Base-by-base conservation (phyloP, 2,797 vertebrate genomes). In the Chrosomus eos region DNA sequence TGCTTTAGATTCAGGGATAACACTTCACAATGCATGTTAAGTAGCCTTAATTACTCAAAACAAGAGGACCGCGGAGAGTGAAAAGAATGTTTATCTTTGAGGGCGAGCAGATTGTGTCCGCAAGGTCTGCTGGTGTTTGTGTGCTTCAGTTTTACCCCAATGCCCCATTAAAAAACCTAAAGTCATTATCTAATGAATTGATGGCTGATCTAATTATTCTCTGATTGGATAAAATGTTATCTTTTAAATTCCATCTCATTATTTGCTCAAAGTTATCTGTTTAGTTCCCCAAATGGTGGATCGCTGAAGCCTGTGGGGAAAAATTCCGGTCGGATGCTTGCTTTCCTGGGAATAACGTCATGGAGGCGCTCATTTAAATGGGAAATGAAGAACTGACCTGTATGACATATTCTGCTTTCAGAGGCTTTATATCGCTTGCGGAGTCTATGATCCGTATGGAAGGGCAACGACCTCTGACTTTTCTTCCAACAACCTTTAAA, bases 171-270 rank as follows among this genome's bases (percentile, higher is more conserved):
- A 79, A 87, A 85, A 73, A 48, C 13, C 64, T 87, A 80, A 84
- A 82, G 45, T 72, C 86, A 71, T 94, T 95, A 93, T 94, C 93
- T 93, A 87, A 74, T 58, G 87, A 89, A 85, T 55, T 86, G 82
- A 87, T 64, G 6, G 43, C 91, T 94, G 93, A 95, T 95, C 93
- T 90, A 93, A 94, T 95, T 95, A 94, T 89, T 88, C 28, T 62
- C 90, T 94, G 94, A 95, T 93, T 94, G 93, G 93, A 93, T 93
- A 89, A 87, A 92, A 86, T 80, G 81, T 87, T 86, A 88, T 89
- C 86, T 89, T 84, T 64, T 48, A 40, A 73, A 73, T 85, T 80
- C 79, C 55, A 79, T 87, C 84, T 81, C 68, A 82, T 86, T 85
- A 86, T 87, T 87, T 71, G 48, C 55, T 86, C 51, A 76, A 77